Conservation (phyloP, 2,888 invertebrate genomes). For the Eupelmus urozonus region DNA sequence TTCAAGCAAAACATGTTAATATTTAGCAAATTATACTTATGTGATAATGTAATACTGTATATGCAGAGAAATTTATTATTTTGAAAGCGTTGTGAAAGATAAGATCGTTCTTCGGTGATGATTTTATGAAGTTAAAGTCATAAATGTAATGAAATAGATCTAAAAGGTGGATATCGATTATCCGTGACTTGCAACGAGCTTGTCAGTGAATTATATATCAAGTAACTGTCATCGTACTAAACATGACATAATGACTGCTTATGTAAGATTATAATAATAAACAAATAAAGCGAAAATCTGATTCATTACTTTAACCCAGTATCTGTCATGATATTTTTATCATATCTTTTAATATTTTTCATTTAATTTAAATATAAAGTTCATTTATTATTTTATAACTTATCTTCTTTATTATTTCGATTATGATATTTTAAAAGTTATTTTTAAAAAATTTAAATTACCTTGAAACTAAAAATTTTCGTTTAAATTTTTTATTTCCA, state of each 20-base stretch:
- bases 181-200: conserved; percentile 18
- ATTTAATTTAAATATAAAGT: background rate
- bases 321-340: background rate
- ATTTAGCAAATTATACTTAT: conserved; percentile 13
- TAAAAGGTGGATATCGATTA: conserved; percentile 27
- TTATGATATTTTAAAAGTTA: background rate
- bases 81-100: conserved; percentile 26
- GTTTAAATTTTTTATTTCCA: conserved; percentile 6
- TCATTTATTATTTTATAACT: background rate
- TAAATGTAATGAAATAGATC: no score
- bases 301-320: conserved; percentile 24
- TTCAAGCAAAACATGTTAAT: background rate
- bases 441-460: background rate
- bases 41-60: conserved; percentile 38
- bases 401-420: background rate
- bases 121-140: conserved; percentile 2
- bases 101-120: conserved; percentile 11
- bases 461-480: background rate
- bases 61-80: conserved; percentile 30
- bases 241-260: conserved; percentile 51
- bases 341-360: background rate
- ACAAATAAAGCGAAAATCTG: conserved; percentile 31
- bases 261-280: conserved; percentile 57
- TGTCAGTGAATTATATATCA: conserved; percentile 37
- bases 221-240: conserved; percentile 43